Base-by-base conservation (phyloP, 2,113 vertebrate species). In the Mus spicilegus region DNA sequence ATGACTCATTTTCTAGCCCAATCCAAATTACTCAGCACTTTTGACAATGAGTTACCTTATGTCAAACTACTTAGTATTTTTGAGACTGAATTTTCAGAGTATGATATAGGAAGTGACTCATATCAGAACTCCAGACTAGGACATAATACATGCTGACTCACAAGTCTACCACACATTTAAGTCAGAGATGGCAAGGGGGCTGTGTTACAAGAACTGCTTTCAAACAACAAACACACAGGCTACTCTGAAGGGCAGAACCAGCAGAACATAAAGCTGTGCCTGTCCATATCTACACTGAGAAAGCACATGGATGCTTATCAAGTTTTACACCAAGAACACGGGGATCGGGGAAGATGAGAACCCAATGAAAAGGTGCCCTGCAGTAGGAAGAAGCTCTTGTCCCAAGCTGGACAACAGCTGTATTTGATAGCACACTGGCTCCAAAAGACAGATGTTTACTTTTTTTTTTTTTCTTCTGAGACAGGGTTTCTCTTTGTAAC, bases 241-340 rank as follows among this genome's bases (percentile, higher is more conserved):
- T 82, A 5, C 30, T 93, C 19, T 63, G 33, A 93, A 94, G 90
- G 61, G 3, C 63, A n/a, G 89, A 63, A 95, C 36, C 7, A 84
- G 30, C 13, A 73, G 87, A 96, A 89, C 26, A 93, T 56, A n/a
- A 87, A 42, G 17, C 87, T 86, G 58, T 90, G 87, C 91, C 70
- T 69, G 80, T 90, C 93, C 84, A 90, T 39, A 63, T 92, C 70
- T 85, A 63, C 90, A 76, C 13, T 49, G 56, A 33, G 24, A 94
- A 36, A 65, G 70, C 69, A 96, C 80, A 76, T 30, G 8, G 4
- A 87, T 22, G 16, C 78, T 90, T 90, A 87, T 30, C 10, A 95
- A 85, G 51, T 82, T 94, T 92, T 87, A 91, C 28, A 78, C 13
- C 10, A 88, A 69, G 54, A 95, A 92, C 11, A 76, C 39, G 9